Evolutionary conservation across 2,113 vertebrate species (phyloP), one percentile per base, ranked within the genome.

Genomic region (Tachysurus fulvidraco): DNA sequence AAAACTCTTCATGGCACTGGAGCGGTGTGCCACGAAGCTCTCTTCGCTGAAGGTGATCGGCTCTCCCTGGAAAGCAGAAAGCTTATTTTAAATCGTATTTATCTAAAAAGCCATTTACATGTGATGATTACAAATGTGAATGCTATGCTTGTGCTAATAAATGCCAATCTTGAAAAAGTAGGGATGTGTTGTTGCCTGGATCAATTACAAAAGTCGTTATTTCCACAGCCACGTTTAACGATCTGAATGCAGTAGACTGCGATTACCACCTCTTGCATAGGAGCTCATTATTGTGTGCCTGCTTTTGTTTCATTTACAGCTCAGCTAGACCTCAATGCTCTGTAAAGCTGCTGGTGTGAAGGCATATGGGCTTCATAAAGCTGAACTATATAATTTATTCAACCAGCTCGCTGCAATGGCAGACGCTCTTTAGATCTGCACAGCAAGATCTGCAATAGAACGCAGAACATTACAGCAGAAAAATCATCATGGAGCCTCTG

Each of bases 1-100:
- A 93, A 99, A 99, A 86, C 95, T 95, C 88, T 95, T 98, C 93
- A 96, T 97, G 83, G 96, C 92, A 91, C 95, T 97, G 4, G 97
- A 99, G 86, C 97, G 97, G 91, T 98, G 97, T 83, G 95, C 96
- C 86, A 96, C 94, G 81, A 98, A 99, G 92, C 97, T 98, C 65
- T 96, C 96, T 85, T 99, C 98, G 52, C 97, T 99, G 94, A 99
- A 99, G 4, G 94, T 96, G 92, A 99, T 93, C 60, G 97, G 97
- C 86, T 99, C 97, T 71, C 98, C 98, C 98, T 99, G 91, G 78
- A 50, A 87, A 73, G 19, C 90, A 81, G 73, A 90, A 83, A 85
- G 74, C 89, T 74, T 52, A 65, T 30, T 81, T 87, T 74, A 83
- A 83, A 54, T 87, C 28, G 50, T 36, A 69, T 81, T 79, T 90